phyloP scores from a whole-genome alignment of 2,113 vertebrate species.

The Ivindomyrus marchei region DNA sequence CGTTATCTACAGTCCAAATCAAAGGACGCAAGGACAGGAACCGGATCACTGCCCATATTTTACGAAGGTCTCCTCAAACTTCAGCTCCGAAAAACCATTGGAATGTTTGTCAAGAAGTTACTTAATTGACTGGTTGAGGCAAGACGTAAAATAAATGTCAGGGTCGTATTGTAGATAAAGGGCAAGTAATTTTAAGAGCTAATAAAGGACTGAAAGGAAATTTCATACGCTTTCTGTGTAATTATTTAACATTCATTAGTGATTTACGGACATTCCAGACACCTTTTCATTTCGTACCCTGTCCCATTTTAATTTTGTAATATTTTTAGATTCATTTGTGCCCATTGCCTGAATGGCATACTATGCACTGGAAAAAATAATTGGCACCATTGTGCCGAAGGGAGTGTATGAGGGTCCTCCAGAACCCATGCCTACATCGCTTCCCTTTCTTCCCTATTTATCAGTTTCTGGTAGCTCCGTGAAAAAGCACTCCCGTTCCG shows the following conservation, averaged over 20 bases:
- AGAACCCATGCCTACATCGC: not conserved
- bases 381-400: conserved; percentile 2
- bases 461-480: not conserved
- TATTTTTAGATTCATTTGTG: conserved; percentile 13
- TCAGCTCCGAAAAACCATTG: conserved; percentile 15
- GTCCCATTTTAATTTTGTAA: conserved; percentile 18
- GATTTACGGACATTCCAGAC: conserved; percentile 32
- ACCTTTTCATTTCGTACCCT: conserved; percentile 23
- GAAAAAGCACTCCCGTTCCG: not conserved
- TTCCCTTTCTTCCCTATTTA: not conserved
- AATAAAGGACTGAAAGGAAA: conserved; percentile 36
- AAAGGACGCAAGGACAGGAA: not conserved
- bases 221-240: conserved; percentile 34
- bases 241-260: conserved; percentile 40
- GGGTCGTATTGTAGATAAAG: conserved; percentile 35
- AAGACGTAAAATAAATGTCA: conserved; percentile 43
- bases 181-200: conserved; percentile 32
- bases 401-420: not conserved
- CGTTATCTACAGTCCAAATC: conserved; percentile 3
- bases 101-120: conserved; percentile 33
- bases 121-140: conserved; percentile 40
- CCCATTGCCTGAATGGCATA: not conserved
- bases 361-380: not conserved
- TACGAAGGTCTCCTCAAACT: not conserved
- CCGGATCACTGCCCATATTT: not conserved